Percentiles rank a stretch among this genome's conserved stretches.
phyloP scores from a whole-genome alignment of 2,888 invertebrate genomes.

The Scaptodrosophila latifasciaeformis region DNA sequence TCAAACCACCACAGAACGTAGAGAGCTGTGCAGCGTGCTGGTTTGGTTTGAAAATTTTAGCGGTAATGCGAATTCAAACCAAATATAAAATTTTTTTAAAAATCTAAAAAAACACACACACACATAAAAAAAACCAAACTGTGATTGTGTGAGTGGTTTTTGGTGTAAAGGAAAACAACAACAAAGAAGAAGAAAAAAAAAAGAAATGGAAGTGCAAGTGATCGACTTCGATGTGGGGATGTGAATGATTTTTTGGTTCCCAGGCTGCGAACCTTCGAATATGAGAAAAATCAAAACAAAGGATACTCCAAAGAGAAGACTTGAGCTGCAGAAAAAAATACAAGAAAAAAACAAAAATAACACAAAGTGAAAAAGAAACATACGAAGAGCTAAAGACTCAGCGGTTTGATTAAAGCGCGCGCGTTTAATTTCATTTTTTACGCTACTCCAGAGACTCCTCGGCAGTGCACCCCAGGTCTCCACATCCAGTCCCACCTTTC shows the following conservation, averaged over 20 bases:
- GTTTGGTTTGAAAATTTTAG: conserved; percentile 29
- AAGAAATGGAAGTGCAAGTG: too few species aligned
- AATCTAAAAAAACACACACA: too few species aligned
- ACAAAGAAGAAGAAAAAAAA: too few species aligned
- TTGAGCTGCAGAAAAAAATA: conserved; percentile 28
- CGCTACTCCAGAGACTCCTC: conserved; percentile 49
- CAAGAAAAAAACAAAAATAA: conserved; percentile 27
- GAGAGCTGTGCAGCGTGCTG: conserved; percentile 53
- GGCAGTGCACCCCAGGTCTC: background rate
- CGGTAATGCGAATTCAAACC: conserved; percentile 11
- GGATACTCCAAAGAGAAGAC: conserved; percentile 45
- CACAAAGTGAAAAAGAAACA: conserved; percentile 24
- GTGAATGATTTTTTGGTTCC: conserved; percentile 24
- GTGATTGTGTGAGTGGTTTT: background rate
- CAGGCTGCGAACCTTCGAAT: background rate
- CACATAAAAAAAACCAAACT: too few species aligned
- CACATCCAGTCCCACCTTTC: conserved; percentile 10
- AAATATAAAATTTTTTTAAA: conserved; percentile 2
- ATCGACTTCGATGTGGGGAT: too few species aligned
- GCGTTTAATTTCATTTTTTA: conserved; percentile 70
- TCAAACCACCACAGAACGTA: conserved; percentile 55
- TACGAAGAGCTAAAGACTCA: conserved; percentile 25
- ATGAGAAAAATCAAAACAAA: conserved; percentile 43
- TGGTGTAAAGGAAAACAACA: too few species aligned
- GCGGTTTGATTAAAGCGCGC: conserved; percentile 64